Conservation (phyloP, 2,797 vertebrate species). For the Lophius americanus region DNA sequence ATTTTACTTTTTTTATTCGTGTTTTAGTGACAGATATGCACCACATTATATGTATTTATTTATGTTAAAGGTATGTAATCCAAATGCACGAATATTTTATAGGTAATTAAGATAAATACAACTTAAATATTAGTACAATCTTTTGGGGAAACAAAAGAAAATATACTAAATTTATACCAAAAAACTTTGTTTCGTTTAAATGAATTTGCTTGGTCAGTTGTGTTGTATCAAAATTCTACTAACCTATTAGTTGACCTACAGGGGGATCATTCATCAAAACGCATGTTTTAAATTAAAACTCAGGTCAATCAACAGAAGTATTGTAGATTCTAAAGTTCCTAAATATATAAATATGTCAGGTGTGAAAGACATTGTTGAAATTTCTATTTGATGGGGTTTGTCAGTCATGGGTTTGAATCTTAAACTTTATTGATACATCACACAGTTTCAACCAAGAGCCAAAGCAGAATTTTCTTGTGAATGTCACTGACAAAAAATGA, state of each 20-base stretch:
- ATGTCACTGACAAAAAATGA: neutral
- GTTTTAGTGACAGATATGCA: no score
- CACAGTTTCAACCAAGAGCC: neutral
- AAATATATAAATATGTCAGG: neutral
- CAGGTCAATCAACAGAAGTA: neutral
- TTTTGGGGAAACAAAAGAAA: no score
- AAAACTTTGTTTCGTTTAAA: neutral
- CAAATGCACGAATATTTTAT: no score
- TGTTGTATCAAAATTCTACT: constrained; percentile 1
- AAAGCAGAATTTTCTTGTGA: neutral
- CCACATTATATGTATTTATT: no score
- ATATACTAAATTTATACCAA: no score
- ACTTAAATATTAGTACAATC: no score
- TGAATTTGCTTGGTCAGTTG: neutral
- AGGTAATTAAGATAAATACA: no score
- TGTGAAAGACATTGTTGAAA: neutral
- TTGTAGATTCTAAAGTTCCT: neutral
- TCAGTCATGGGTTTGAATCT: neutral
- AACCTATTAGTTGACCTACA: neutral
- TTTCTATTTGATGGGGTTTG: neutral
- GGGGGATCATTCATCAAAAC: neutral
- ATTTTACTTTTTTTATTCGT: no score
- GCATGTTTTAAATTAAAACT: neutral
- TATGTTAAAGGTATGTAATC: no score
- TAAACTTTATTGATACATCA: neutral